Evolutionary conservation across 2,888 invertebrate genomes (phyloP), one percentile per base, ranked within the genome.

Genomic region (Lepidonotus clava): DNA sequence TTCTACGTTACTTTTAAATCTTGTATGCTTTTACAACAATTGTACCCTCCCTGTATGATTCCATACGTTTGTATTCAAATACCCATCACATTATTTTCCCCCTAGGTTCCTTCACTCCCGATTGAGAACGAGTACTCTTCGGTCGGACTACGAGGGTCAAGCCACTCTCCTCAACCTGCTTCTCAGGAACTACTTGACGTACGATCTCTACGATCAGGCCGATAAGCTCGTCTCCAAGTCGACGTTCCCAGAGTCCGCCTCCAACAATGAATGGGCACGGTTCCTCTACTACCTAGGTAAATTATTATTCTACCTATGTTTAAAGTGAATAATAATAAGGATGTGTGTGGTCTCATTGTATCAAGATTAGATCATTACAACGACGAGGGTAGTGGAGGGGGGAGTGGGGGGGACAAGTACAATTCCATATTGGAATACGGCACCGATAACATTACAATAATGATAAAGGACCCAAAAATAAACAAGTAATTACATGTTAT

Each of bases 251-350:
- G 99, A 99, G 95, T 96, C 96, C 90, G 99, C 98, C 0, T 98
- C 98, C 93, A 99, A 99, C 94, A 99, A 99, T 95, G 99, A 99
- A 94, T 98, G 98, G 98, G 99, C 99, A 4, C 96, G 99, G 93
- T 99, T 98, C 94, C 95, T 99, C 90, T 99, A 98, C 94, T 99
- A 99, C 94, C 95, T 99, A 92, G 95, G 94, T 94, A 86, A 86
- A n/a, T n/a, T n/a, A n/a, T n/a, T n/a, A n/a, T n/a, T n/a, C n/a
- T n/a, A n/a, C n/a, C n/a, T n/a, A n/a, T n/a, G n/a, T n/a, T n/a
- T n/a, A n/a, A n/a, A n/a, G n/a, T n/a, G n/a, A n/a, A n/a, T n/a
- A n/a, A n/a, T n/a, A n/a, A n/a, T n/a, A n/a, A n/a, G n/a, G n/a
- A n/a, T n/a, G n/a, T n/a, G n/a, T n/a, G n/a, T n/a, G n/a, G n/a